phyloP scores from a whole-genome alignment of 1,140 invertebrate genomes.

The Zaprionus ornatus region DNA sequence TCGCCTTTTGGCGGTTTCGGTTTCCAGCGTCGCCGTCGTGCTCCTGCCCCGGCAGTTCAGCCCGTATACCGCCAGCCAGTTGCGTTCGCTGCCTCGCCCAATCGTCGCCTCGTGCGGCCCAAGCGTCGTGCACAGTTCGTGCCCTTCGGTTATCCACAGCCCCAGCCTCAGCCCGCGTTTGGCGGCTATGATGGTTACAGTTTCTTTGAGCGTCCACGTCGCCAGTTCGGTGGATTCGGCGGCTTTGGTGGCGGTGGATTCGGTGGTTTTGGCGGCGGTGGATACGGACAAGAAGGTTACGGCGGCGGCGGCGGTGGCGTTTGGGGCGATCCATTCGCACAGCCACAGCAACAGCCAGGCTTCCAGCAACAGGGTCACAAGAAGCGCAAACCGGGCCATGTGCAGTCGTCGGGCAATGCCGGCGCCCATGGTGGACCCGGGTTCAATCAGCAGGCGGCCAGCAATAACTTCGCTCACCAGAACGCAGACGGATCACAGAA shows the following conservation, averaged over 20 bases:
- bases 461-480: constrained; percentile 67
- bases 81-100: neutral
- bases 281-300: constrained; percentile 5
- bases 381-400: constrained; percentile 20
- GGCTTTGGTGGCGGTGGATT: constrained; percentile 39
- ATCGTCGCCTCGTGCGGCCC: constrained; percentile 39
- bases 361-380: constrained; percentile 17
- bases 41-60: neutral
- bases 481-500: constrained; percentile 56
- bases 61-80: constrained; percentile 27
- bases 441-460: constrained; percentile 78
- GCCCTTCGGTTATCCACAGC: constrained; percentile 63
- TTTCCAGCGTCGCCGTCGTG: constrained; percentile 26
- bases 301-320: constrained; percentile 27
- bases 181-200: constrained; percentile 32
- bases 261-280: constrained; percentile 4
- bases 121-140: constrained; percentile 71
- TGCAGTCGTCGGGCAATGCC: constrained; percentile 58
- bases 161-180: neutral
- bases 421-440: constrained; percentile 60
- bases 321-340: neutral
- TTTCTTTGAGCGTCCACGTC: constrained; percentile 35
- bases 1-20: constrained; percentile 43
- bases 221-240: constrained; percentile 48
- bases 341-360: constrained; percentile 19